Percentiles rank a stretch among this genome's conserved stretches.
Evolutionary conservation across 2,888 invertebrate genomes (phyloP).

Genomic region (Drosophila anomalipes): DNA sequence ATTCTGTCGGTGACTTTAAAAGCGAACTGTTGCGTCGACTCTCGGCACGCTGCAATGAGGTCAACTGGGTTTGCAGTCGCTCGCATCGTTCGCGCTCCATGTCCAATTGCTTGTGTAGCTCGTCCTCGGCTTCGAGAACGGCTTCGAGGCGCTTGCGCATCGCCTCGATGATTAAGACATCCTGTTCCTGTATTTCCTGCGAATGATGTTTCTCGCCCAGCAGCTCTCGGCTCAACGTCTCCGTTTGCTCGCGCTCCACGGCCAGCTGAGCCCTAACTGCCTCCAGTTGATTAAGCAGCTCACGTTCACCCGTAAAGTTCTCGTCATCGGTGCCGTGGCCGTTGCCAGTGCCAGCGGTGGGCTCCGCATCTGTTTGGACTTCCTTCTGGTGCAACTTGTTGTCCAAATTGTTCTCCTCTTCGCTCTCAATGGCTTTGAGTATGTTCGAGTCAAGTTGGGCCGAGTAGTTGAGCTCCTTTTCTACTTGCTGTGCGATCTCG

Average conservation of each 20-base stretch:
- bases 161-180: slow-evolving; percentile 89
- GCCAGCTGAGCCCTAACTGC: slow-evolving; percentile 76
- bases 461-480: slow-evolving; percentile 87
- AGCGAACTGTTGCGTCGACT: slow-evolving; percentile 81
- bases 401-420: slow-evolving; percentile 84
- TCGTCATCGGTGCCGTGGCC: slow-evolving; percentile 82
- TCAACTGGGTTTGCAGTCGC: slow-evolving; percentile 85
- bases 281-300: slow-evolving; percentile 82
- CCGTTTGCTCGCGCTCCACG: slow-evolving; percentile 84
- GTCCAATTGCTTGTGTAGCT: slow-evolving; percentile 88
- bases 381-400: slow-evolving; percentile 69
- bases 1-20: slow-evolving; percentile 83
- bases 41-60: slow-evolving; percentile 83
- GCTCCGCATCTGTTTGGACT: slow-evolving; percentile 58
- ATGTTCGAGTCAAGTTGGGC: slow-evolving; percentile 88
- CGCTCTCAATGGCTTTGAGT: slow-evolving; percentile 87
- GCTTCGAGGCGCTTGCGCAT: slow-evolving; percentile 88
- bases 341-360: slow-evolving; percentile 66
- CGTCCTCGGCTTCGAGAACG: slow-evolving; percentile 88
- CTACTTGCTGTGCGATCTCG: slow-evolving; percentile 87
- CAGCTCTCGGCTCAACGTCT: slow-evolving; percentile 87
- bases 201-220: slow-evolving; percentile 87
- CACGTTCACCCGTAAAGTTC: slow-evolving; percentile 82
- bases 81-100: slow-evolving; percentile 86
- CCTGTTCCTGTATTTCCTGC: slow-evolving; percentile 87